Percentiles rank a stretch among this genome's conserved stretches.
These are phyloP conservation scores for Myiopsitta monachus DNA, from an alignment of 2,113 vertebrate species.

Conservation along the genomic window DNA sequence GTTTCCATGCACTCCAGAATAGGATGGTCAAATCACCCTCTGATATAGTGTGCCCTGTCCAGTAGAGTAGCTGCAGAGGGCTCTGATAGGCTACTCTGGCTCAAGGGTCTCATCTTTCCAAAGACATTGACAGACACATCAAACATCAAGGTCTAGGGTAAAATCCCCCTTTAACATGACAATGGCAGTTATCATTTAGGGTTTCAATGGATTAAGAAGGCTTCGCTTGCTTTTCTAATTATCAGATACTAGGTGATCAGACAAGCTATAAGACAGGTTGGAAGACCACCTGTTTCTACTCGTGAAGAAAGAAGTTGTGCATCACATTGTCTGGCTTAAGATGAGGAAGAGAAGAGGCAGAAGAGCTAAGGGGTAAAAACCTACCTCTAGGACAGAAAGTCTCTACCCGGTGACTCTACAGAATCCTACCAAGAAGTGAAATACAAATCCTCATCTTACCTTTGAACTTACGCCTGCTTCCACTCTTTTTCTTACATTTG, in stretches of 20 bases:
- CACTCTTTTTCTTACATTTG: neutral
- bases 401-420: neutral
- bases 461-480: neutral
- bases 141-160: neutral
- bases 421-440: neutral
- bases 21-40: neutral
- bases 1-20: neutral
- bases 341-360: neutral
- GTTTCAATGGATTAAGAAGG: neutral
- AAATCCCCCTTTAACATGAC: neutral
- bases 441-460: neutral
- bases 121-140: neutral
- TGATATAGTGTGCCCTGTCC: neutral
- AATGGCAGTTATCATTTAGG: neutral
- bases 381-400: neutral
- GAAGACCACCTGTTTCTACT: neutral
- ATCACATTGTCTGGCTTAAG: neutral
- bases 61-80: neutral
- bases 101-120: neutral
- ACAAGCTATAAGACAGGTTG: neutral
- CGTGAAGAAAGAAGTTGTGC: neutral
- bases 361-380: neutral
- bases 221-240: neutral
- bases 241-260: neutral
- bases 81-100: neutral